Base-by-base conservation (phyloP, 2,888 invertebrate species). In the Prosopocoilus inquinatus region DNA sequence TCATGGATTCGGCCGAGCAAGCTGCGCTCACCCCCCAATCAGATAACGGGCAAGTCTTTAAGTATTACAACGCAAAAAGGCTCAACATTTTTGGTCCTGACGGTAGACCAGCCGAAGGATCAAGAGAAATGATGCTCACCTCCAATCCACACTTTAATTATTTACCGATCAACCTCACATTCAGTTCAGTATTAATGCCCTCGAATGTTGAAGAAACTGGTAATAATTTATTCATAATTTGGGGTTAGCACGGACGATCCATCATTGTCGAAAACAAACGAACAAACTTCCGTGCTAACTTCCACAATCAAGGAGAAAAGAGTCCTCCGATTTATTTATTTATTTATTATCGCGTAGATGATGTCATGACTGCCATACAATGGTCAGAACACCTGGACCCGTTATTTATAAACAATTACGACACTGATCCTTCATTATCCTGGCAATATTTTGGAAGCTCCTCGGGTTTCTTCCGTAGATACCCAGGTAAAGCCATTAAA, bases 371-470 rank as follows among this genome's bases (percentile, higher is more conserved):
- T 71, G 92, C 94, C 51, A 91, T 98, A 64, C 89, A 91, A 69
- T 99, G 98, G 98, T 96, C 96, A 50, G 89, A 92, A 66, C 90
- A 91, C 71, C 81, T 99, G 73, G 94, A 97, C 76, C 87, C 89
- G 13, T 81, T 91, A 60, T 97, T 96, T 78, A 86, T 87, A 66
- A 90, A 90, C 73, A 97, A 97, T 81, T 91, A 91, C 74, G 89
- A 92, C 72, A 86, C 87, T 62, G 94, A 96, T 78, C 91, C 94
- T 0, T 89, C 91, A 1, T 81, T 96, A 39, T 92, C 94, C n/a
- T 99, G 97, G 95, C 99, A 99, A 80, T 96, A 96, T 80, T 99
- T 95, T 79, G 96, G 98, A 49, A 95, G 96, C 51, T 90, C 95
- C n/a, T 83, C 88, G 1, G 99, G 99, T 47, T 97, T 97, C 78